phyloP scores from a whole-genome alignment of 2,797 vertebrate genomes.

The Crocodylus rhombifer region DNA sequence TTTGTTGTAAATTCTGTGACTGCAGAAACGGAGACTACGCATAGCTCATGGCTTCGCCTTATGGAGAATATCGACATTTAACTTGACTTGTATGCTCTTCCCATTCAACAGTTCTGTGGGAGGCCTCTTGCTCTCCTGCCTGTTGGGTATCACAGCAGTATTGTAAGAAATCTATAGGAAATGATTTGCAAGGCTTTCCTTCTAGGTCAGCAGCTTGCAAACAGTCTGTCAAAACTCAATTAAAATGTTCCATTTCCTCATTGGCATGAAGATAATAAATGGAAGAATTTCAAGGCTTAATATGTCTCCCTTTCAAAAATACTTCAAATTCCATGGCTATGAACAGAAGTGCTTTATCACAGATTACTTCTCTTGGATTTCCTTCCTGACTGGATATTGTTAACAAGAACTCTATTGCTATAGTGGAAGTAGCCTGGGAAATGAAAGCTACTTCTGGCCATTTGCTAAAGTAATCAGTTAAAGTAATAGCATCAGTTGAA shows the following conservation, averaged over 20 bases:
- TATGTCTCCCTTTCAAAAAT: constrained; percentile 60
- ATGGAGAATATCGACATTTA: constrained; percentile 10
- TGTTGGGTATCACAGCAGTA: constrained; percentile 16
- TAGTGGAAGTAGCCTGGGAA: constrained; percentile 60
- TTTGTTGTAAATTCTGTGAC: neutral
- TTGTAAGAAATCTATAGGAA: constrained; percentile 46
- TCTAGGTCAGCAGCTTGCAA: constrained; percentile 65
- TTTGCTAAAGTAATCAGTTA: constrained; percentile 64
- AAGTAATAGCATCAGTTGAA: constrained; percentile 52
- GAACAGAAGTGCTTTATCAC: constrained; percentile 43
- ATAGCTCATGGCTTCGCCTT: neutral
- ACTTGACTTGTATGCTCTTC: neutral
- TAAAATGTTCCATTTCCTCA: constrained; percentile 64
- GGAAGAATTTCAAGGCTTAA: constrained; percentile 53
- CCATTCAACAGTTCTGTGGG: neutral
- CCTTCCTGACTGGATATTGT: constrained; percentile 59
- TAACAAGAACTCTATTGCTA: constrained; percentile 67
- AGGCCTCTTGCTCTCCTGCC: neutral
- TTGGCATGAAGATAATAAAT: constrained; percentile 60
- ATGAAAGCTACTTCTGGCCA: constrained; percentile 59
- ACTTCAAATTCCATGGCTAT: constrained; percentile 37
- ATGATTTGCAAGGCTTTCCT: constrained; percentile 55
- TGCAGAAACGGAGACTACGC: neutral
- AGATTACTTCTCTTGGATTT: constrained; percentile 68
- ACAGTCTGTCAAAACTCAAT: constrained; percentile 68